These are phyloP conservation scores for Notocelia uddmanniana DNA, from an alignment of 2,888 invertebrate species.

Conservation along the genomic window DNA sequence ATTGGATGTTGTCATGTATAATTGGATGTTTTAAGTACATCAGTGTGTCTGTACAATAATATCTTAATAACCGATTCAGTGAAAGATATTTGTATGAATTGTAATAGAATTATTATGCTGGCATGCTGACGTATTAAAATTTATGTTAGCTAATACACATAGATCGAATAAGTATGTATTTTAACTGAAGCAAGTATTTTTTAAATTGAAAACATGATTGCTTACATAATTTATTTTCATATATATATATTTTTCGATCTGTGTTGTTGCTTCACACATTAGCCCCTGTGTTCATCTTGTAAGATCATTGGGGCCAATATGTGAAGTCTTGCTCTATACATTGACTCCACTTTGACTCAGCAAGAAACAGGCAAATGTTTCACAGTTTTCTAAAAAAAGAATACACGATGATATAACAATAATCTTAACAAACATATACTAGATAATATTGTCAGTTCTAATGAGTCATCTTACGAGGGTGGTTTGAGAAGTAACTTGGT, in stretches of 20 bases:
- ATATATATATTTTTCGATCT: slow-evolving; percentile 31
- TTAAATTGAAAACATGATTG: not conserved
- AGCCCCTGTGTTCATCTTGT: not conserved
- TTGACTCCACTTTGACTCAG: slow-evolving; percentile 15
- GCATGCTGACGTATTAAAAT: slow-evolving; percentile 34
- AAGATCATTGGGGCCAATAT: slow-evolving; percentile 4
- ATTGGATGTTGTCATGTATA: slow-evolving; percentile 49
- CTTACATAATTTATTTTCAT: too few species aligned
- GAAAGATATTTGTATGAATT: not conserved
- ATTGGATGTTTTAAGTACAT: slow-evolving; percentile 50
- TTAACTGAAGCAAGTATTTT: not conserved
- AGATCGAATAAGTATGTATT: slow-evolving; percentile 21
- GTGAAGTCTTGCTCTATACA: slow-evolving; percentile 17
- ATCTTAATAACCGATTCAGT: not conserved
- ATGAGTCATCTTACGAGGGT: not conserved
- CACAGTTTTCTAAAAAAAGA: not conserved
- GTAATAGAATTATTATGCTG: slow-evolving; percentile 14
- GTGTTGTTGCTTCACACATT: slow-evolving; percentile 28
- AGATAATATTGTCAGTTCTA: not conserved
- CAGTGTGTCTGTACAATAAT: slow-evolving; percentile 54
- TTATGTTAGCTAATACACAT: slow-evolving; percentile 37
- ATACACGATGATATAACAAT: not conserved
- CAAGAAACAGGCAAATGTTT: not conserved
- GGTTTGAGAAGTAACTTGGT: too few species aligned
- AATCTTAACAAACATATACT: not conserved